These are phyloP conservation scores for Synchiropus splendidus DNA, from an alignment of 2,113 vertebrate genomes.

Conservation along the genomic window DNA sequence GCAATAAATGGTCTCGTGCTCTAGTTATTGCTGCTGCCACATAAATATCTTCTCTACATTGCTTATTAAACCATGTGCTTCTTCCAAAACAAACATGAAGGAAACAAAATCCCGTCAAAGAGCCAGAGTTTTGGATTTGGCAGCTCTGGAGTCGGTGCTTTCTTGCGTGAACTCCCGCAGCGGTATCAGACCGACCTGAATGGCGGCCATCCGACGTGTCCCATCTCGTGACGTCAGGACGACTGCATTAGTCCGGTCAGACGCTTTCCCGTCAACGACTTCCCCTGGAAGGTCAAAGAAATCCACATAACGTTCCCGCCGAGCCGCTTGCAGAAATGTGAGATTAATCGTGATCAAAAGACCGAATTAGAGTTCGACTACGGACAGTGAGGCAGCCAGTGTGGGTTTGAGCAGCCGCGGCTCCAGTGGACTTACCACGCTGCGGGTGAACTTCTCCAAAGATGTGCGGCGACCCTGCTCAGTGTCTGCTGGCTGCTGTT, in stretches of 20 bases:
- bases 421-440: conserved; percentile 81
- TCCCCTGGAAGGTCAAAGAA: conserved; percentile 70
- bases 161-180: conserved; percentile 3
- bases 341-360: not conserved
- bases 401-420: conserved; percentile 54
- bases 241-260: conserved; percentile 96
- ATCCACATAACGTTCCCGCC: conserved; percentile 12
- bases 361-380: conserved; percentile 36
- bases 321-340: not conserved
- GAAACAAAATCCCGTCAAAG: conserved; percentile 11
- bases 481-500: conserved; percentile 82
- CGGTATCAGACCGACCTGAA: too few relatives aligned
- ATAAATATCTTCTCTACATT: conserved; percentile 4
- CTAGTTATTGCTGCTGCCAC: conserved; percentile 55
- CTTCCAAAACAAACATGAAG: conserved; percentile 2
- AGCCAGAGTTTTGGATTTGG: too few relatives aligned
- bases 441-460: conserved; percentile 98
- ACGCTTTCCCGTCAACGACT: conserved; percentile 89
- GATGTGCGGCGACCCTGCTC: conserved; percentile 96
- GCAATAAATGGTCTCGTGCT: conserved; percentile 16
- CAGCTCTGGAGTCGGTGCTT: conserved; percentile 11
- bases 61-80: conserved; percentile 6
- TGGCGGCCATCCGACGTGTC: too few relatives aligned
- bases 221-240: conserved; percentile 68
- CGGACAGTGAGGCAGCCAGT: conserved; percentile 53